Base-by-base conservation (phyloP, 2,113 vertebrate species). In the Caloenas nicobarica region DNA sequence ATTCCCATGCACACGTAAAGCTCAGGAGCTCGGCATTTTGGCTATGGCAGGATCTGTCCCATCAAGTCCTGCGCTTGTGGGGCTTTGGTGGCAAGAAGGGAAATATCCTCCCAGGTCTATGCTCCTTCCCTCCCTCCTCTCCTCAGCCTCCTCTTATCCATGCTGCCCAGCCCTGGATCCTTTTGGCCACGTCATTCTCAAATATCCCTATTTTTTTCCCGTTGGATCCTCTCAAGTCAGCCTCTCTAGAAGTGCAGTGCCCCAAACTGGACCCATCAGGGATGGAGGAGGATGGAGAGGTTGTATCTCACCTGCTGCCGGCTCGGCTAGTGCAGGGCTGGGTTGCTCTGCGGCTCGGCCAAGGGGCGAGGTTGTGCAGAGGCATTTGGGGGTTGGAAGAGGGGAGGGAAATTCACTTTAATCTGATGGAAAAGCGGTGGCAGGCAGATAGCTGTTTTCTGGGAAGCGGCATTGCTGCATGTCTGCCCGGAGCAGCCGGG, bases 311-410 rank as follows among this genome's bases (percentile, higher is more conserved):
- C 57, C 74, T 82, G 34, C 66, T 88, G 56, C 65, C 66, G 23
- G 58, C 54, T 69, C 0, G 0, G 18, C 26, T 3, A 5, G 13
- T 1, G 4, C 0, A 1, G 51, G 69, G 16, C 38, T 74, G 83
- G 66, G 80, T 7, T 34, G 70, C 44, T 81, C 33, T 2, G 2
- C 6, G 13, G 73, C 85, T 86, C 2, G 16, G 26, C 64, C 2
- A 4, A 62, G 53, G 69, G 66, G 38, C 62, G 50, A 38, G 33
- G 16, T 28, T 12, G 23, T 60, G 53, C 5, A 33, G 61, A 76
- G 70, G 38, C 65, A 42, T 86, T 70, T 93, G 62, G 34, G 83
- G 13, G 13, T 6, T 87, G 70, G 64, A 71, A 74, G 29, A 0
- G 0, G 51, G 56, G n/a, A 8, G 51, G 42, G 62, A 72, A 69